These are phyloP conservation scores for Antennarius maculatus DNA, from an alignment of 2,797 vertebrate genomes.

Conservation along the genomic window DNA sequence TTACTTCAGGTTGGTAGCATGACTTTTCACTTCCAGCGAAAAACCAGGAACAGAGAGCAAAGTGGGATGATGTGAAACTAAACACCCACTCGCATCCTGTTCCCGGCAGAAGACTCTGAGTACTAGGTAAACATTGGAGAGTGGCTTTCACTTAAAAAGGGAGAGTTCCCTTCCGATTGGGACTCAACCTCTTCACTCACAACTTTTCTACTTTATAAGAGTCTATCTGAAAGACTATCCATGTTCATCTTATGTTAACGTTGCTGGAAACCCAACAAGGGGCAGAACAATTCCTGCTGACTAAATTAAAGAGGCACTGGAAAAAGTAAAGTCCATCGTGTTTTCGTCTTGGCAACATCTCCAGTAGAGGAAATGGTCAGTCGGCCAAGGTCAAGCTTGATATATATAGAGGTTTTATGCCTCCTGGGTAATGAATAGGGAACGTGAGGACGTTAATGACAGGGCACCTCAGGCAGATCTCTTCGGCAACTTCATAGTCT, in stretches of 20 bases:
- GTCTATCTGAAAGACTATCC: no score
- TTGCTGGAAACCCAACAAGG: no score
- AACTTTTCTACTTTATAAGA: no score
- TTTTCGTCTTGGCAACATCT: conserved; percentile 39
- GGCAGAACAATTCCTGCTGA: background rate
- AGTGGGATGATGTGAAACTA: background rate
- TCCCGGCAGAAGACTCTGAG: background rate
- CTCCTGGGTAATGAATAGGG: background rate
- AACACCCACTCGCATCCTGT: conserved; percentile 6
- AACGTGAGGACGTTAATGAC: conserved; percentile 2
- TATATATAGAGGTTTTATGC: conserved; percentile 12
- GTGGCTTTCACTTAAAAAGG: conserved; percentile 3
- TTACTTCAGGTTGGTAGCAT: background rate
- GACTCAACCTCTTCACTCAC: background rate
- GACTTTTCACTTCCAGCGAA: conserved; percentile 12
- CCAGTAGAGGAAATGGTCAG: conserved; percentile 32
- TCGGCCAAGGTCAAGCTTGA: conserved; percentile 27
- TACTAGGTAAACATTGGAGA: background rate
- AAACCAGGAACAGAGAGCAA: conserved; percentile 25
- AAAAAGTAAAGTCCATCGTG: conserved; percentile 4
- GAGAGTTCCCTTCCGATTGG: background rate
- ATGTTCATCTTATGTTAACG: no score
- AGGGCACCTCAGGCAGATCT: conserved; percentile 5
- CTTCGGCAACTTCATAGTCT: background rate
- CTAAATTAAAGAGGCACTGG: conserved; percentile 15